A percentile compares a stretch with the other conserved stretches of the same genome.
phyloP scores from a whole-genome alignment of 1,140 invertebrate species.

The Zaprionus taronus region DNA sequence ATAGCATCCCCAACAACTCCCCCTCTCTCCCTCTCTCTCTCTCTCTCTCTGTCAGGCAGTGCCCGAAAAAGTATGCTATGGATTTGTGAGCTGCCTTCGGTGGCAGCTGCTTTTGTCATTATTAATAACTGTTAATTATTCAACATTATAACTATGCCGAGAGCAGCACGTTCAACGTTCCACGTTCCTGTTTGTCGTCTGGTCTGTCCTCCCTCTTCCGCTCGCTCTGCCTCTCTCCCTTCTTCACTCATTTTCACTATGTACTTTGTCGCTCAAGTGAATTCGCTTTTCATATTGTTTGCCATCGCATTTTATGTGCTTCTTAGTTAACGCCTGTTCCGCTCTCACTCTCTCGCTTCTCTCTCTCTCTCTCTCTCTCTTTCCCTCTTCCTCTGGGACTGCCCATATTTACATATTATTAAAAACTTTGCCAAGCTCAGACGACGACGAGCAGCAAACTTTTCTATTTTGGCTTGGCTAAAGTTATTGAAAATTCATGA shows the following conservation, averaged over 20 bases:
- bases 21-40: not conserved
- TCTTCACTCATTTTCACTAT: constrained; percentile 33
- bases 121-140: constrained; percentile 84
- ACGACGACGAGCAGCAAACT: constrained; percentile 54
- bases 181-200: constrained; percentile 53
- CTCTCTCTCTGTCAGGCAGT: not conserved
- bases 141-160: constrained; percentile 76
- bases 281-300: constrained; percentile 75
- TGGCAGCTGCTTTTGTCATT: constrained; percentile 82
- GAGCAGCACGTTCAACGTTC: constrained; percentile 48
- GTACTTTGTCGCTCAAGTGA: constrained; percentile 57
- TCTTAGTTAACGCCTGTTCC: constrained; percentile 69
- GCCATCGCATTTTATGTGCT: constrained; percentile 75
- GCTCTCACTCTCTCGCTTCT: constrained; percentile 6
- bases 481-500: constrained; percentile 82
- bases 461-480: constrained; percentile 71
- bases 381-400: constrained; percentile 30
- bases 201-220: not conserved
- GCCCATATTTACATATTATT: constrained; percentile 80
- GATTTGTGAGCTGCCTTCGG: constrained; percentile 61
- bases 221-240: not conserved
- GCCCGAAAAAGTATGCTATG: constrained; percentile 61
- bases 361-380: not conserved
- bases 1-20: constrained; percentile 22
- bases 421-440: constrained; percentile 71